Conservation (phyloP, 1,140 invertebrate species). For the Drosophila arawakana region DNA sequence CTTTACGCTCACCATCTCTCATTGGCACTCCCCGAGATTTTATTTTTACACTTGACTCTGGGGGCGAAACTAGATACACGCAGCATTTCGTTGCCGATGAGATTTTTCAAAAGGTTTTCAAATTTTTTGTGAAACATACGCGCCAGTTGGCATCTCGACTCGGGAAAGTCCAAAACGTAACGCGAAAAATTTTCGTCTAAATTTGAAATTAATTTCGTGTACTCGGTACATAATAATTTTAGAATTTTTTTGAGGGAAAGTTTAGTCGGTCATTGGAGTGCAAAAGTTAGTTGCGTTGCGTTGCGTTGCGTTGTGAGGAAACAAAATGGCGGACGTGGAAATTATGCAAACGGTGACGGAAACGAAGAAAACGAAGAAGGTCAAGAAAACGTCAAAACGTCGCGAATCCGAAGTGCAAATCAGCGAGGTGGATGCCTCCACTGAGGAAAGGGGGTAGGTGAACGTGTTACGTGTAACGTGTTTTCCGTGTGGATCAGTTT, state of each 20-base stretch:
- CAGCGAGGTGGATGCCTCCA: constrained; percentile 90
- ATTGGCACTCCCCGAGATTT: constrained; percentile 57
- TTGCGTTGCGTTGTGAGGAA: constrained; percentile 20
- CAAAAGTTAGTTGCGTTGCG: constrained; percentile 6
- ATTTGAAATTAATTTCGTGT: not conserved
- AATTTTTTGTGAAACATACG: constrained; percentile 69
- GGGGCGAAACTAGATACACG: constrained; percentile 78
- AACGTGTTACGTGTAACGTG: constrained; percentile 73
- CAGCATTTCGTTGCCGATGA: constrained; percentile 18
- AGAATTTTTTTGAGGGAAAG: constrained; percentile 49
- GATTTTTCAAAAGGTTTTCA: constrained; percentile 61
- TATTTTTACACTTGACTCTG: constrained; percentile 79
- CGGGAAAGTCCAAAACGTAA: constrained; percentile 60
- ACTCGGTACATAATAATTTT: constrained; percentile 54
- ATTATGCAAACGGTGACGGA: constrained; percentile 93
- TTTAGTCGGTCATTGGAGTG: constrained; percentile 81
- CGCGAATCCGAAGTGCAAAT: constrained; percentile 93
- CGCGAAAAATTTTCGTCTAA: constrained; percentile 34
- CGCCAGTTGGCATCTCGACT: constrained; percentile 82
- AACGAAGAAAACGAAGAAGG: constrained; percentile 93
- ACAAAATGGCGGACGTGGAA: constrained; percentile 93
- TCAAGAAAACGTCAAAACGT: constrained; percentile 93
- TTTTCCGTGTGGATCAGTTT: constrained; percentile 65
- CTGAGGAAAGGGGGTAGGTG: constrained; percentile 92
- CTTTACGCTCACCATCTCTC: constrained; percentile 27